A percentile compares a stretch with the other conserved stretches of the same genome.
Evolutionary conservation across 2,888 invertebrate genomes (phyloP).

Genomic region (Agrotis segetum): DNA sequence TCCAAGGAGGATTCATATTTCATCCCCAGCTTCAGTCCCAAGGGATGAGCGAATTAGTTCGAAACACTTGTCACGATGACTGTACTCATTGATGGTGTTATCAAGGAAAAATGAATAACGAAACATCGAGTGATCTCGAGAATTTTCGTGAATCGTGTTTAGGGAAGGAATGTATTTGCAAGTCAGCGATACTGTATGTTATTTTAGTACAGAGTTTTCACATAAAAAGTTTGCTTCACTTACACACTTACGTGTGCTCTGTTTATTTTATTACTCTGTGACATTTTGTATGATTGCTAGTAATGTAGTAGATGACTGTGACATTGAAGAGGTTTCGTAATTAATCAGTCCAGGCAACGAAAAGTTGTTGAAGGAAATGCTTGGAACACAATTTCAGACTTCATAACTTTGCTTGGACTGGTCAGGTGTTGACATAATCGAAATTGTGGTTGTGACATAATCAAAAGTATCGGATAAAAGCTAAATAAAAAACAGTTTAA

Average conservation of each 20-base stretch:
- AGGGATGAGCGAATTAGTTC: constrained; percentile 64
- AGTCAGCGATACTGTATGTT: constrained; percentile 28
- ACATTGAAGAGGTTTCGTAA: background rate
- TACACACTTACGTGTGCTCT: constrained; percentile 14
- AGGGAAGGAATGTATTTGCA: constrained; percentile 28
- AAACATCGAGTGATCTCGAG: constrained; percentile 41
- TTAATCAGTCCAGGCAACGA: too few relatives aligned
- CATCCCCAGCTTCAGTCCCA: constrained; percentile 67
- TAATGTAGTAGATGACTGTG: background rate
- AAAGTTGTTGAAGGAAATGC: too few relatives aligned
- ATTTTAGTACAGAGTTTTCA: constrained; percentile 22
- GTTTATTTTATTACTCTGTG: constrained; percentile 43
- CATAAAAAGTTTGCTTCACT: constrained; percentile 35
- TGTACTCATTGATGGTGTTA: constrained; percentile 46
- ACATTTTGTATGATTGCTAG: constrained; percentile 21
- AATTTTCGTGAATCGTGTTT: constrained; percentile 26
- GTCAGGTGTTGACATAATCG: too few relatives aligned
- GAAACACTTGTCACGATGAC: constrained; percentile 44
- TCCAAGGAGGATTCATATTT: constrained; percentile 77
- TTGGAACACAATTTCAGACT: too few relatives aligned
- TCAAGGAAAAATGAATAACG: constrained; percentile 49
- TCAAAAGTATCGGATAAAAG: too few relatives aligned
- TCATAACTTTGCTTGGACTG: too few relatives aligned
- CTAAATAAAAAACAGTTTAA: too few relatives aligned
- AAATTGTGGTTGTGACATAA: too few relatives aligned